A percentile compares a stretch with the other conserved stretches of the same genome.
Evolutionary conservation across 2,888 invertebrate genomes (phyloP).

Genomic region (Trichogramma dendrolimi): DNA sequence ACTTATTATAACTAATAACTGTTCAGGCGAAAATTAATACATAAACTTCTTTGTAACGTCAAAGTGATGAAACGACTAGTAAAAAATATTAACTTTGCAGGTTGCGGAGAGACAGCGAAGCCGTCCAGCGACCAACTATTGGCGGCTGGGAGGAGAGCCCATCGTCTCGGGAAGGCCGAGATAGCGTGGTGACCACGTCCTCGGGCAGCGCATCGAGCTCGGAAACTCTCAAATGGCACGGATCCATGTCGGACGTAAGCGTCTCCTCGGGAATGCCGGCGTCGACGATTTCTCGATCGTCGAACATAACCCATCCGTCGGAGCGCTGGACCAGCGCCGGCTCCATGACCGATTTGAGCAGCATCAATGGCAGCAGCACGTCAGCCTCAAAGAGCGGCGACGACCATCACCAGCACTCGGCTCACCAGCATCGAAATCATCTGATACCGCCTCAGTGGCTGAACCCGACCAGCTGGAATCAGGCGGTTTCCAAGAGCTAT

Average conservation of each 20-base stretch:
- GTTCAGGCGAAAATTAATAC: too few species aligned
- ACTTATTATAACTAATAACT: too few species aligned
- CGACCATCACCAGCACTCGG: constrained; percentile 2
- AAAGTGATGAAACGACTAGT: too few species aligned
- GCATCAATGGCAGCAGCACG: constrained; percentile 38
- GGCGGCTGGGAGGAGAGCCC: constrained; percentile 52
- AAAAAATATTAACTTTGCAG: constrained; percentile 34
- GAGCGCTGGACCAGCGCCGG: constrained; percentile 45
- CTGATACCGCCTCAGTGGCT: not conserved
- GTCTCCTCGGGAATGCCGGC: constrained; percentile 49
- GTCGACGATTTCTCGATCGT: constrained; percentile 20
- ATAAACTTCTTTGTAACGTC: too few species aligned
- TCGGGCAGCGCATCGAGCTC: constrained; percentile 66
- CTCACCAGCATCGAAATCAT: constrained; percentile 1
- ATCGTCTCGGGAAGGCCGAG: constrained; percentile 54
- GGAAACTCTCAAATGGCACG: constrained; percentile 76
- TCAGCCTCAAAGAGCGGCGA: constrained; percentile 17
- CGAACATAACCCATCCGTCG: constrained; percentile 26
- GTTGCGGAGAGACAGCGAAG: constrained; percentile 61
- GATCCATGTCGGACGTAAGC: constrained; percentile 58
- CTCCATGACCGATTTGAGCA: constrained; percentile 48
- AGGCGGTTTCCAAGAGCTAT: constrained; percentile 21
- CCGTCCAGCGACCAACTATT: constrained; percentile 51
- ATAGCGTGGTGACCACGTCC: constrained; percentile 63
- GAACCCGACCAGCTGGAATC: not conserved